Conservation (phyloP, 2,888 invertebrate genomes). For the Odontocerum albicorne region DNA sequence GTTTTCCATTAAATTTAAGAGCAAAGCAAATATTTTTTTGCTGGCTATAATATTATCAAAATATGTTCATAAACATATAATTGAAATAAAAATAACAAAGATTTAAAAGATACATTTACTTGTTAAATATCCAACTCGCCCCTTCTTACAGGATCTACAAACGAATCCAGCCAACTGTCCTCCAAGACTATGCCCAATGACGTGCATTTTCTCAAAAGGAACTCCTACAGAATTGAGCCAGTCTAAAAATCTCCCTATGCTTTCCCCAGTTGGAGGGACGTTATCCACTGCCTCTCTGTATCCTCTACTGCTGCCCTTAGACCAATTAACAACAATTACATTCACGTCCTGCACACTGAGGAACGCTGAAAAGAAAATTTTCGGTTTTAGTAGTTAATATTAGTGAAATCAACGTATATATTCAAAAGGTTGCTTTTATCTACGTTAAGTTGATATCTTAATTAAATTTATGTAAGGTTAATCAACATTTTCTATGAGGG, state of each 20-base stretch:
- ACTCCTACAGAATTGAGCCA: slow-evolving; percentile 25
- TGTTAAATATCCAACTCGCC: slow-evolving; percentile 23
- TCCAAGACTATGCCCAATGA: slow-evolving; percentile 29
- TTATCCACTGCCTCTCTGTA: slow-evolving; percentile 16
- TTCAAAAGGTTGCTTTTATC: no score
- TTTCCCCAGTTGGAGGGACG: slow-evolving; percentile 3
- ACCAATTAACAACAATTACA: slow-evolving; percentile 26
- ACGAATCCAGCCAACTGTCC: slow-evolving; percentile 26
- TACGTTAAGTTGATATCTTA: no score
- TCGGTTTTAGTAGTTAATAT: not conserved
- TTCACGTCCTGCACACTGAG: slow-evolving; percentile 22
- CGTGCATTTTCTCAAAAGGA: slow-evolving; percentile 19
- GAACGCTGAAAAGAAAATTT: slow-evolving; percentile 21
- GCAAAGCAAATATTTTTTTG: no score
- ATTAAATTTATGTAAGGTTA: no score
- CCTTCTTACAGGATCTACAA: slow-evolving; percentile 16
- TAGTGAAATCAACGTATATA: no score
- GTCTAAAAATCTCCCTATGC: slow-evolving; percentile 20
- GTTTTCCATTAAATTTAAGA: no score
- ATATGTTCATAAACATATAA: no score
- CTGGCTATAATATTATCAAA: no score
- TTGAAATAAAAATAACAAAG: no score
- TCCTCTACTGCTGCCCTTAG: slow-evolving; percentile 5
- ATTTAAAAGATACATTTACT: slow-evolving; percentile 15
- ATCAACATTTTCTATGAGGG: no score